phyloP scores from a whole-genome alignment of 2,797 vertebrate genomes.

The Caiman crocodilus region DNA sequence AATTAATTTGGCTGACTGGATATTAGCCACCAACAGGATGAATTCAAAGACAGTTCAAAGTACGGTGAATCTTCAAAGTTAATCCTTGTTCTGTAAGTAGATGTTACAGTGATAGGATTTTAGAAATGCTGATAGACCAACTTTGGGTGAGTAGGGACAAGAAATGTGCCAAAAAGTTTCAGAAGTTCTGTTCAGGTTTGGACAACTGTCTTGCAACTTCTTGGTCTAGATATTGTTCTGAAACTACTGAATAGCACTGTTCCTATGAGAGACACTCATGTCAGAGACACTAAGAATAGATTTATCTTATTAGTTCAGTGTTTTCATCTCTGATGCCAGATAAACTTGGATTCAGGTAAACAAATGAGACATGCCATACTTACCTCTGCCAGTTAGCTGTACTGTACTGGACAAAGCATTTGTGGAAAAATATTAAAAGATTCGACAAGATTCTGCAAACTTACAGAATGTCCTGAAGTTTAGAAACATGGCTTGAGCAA shows the following conservation, averaged over 20 bases:
- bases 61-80: fast-evolving
- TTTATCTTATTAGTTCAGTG: slow-evolving; percentile 4
- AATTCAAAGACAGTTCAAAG: background rate
- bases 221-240: background rate
- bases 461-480: background rate
- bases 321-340: slow-evolving; percentile 29
- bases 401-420: background rate
- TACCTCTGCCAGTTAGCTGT: too few species aligned
- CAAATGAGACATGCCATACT: too few species aligned
- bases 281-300: slow-evolving; percentile 1
- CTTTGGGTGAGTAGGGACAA: background rate
- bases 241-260: background rate
- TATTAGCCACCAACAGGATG: fast-evolving
- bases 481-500: background rate
- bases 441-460: background rate
- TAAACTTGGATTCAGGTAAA: background rate
- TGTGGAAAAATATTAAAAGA: slow-evolving; percentile 40
- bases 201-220: background rate
- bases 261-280: background rate
- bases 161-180: background rate
- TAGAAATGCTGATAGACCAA: background rate
- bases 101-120: fast-evolving
- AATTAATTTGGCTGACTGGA: background rate
- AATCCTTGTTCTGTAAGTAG: fast-evolving
- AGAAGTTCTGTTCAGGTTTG: background rate